Percentiles rank a stretch among this genome's conserved stretches.
Conservation (phyloP, 92 coral and sea anemone species). For the Phenganax subtilis region DNA sequence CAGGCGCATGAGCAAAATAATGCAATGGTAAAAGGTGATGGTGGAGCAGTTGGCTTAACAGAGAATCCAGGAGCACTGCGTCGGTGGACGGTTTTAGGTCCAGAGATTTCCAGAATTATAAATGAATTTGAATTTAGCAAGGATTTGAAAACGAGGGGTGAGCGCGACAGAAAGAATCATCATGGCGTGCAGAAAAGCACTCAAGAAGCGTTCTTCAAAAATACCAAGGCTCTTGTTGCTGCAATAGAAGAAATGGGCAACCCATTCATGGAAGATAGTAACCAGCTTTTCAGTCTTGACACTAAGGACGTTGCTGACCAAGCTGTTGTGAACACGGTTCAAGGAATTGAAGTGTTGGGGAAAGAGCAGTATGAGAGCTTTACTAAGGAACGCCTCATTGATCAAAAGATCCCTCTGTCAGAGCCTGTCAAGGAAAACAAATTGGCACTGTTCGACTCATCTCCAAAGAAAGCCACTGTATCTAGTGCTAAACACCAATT, state of each 20-base stretch:
- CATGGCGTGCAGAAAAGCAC: constrained; percentile 21
- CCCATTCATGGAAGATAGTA: constrained; percentile 50
- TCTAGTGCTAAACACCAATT: constrained; percentile 41
- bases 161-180: constrained; percentile 1
- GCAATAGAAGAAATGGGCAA: constrained; percentile 42
- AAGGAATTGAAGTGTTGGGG: constrained; percentile 41
- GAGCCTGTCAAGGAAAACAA: constrained; percentile 49
- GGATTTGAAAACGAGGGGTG: background rate
- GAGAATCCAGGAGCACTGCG: constrained; percentile 26
- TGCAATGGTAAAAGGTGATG: constrained; percentile 37
- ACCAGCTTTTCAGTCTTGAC: constrained; percentile 41
- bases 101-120: constrained; percentile 27
- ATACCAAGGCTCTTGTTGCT: constrained; percentile 6
- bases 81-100: constrained; percentile 34
- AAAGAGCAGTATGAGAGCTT: constrained; percentile 41
- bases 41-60: constrained; percentile 30
- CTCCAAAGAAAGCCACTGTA: constrained; percentile 25
- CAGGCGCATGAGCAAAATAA: constrained; percentile 36
- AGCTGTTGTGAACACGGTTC: constrained; percentile 45
- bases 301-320: constrained; percentile 45
- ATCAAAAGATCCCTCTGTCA: constrained; percentile 36
- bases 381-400: constrained; percentile 37
- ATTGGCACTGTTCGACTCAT: constrained; percentile 39
- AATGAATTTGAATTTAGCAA: constrained; percentile 26
- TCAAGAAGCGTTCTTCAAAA: constrained; percentile 8